Conservation (phyloP, 2,113 vertebrate species). For the Clinocottus analis region DNA sequence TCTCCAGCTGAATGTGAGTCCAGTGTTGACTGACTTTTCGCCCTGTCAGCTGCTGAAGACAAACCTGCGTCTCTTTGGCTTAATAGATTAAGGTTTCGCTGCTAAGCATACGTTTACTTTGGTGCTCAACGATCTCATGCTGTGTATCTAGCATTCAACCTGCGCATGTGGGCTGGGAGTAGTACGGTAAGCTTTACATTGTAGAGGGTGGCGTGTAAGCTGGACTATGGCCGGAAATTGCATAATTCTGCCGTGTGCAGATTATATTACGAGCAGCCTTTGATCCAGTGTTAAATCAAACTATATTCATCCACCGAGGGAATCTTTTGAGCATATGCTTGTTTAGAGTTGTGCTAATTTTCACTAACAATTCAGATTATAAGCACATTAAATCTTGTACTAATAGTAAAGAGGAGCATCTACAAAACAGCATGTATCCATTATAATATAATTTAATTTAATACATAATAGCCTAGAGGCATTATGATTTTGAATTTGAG, state of each 20-base stretch:
- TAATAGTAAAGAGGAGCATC: not conserved
- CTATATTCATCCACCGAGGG: too few relatives aligned
- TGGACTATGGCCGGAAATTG: not conserved
- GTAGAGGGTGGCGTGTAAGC: not conserved
- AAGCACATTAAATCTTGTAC: not conserved
- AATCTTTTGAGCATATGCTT: not conserved
- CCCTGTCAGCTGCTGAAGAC: not conserved
- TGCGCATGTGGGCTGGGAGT: not conserved
- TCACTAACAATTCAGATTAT: not conserved
- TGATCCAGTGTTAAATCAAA: not conserved
- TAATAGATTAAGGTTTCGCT: not conserved
- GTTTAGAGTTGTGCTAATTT: not conserved
- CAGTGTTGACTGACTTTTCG: not conserved
- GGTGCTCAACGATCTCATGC: not conserved
- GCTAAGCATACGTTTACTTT: not conserved
- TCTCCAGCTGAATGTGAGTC: not conserved
- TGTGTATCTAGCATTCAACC: not conserved
- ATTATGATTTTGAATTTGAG: not conserved
- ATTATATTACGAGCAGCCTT: not conserved
- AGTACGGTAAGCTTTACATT: not conserved
- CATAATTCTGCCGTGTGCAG: not conserved
- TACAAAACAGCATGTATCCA: not conserved
- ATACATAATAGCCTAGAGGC: not conserved
- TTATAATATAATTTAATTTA: not conserved
- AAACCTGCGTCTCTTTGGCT: not conserved